Conservation (phyloP, 1,140 invertebrate genomes). For the Drosophila asahinai region DNA sequence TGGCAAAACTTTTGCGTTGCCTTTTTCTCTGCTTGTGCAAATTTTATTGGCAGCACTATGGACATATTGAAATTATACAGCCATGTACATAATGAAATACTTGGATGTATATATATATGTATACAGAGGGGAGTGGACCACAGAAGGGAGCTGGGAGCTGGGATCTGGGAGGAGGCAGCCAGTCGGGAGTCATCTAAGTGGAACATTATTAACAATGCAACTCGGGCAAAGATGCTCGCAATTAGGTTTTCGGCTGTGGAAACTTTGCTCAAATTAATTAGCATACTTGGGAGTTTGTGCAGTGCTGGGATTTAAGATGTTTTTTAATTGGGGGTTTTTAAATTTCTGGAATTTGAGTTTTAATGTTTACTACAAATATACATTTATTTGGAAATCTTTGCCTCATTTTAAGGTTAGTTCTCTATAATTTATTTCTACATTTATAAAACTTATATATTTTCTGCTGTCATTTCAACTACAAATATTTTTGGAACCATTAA, state of each 20-base stretch:
- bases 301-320: constrained; percentile 7
- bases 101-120: neutral
- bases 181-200: constrained; percentile 24
- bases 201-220: constrained; percentile 39
- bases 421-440: too few relatives aligned
- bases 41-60: constrained; percentile 76
- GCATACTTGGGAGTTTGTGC: constrained; percentile 14
- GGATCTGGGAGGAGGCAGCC: neutral
- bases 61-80: constrained; percentile 53
- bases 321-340: constrained; percentile 5
- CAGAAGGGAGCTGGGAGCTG: neutral
- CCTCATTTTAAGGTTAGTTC: too few relatives aligned
- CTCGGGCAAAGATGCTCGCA: constrained; percentile 20
- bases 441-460: too few relatives aligned
- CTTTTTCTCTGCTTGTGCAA: constrained; percentile 34
- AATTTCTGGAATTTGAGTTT: neutral
- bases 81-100: constrained; percentile 51
- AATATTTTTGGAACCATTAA: too few relatives aligned
- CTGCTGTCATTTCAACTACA: too few relatives aligned
- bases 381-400: too few relatives aligned
- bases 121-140: neutral
- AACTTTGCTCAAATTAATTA: constrained; percentile 47
- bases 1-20: constrained; percentile 62
- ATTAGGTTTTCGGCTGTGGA: constrained; percentile 24
- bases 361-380: too few relatives aligned